These are phyloP conservation scores for Nerophis lumbriciformis DNA, from an alignment of 2,113 vertebrate genomes.

Conservation along the genomic window DNA sequence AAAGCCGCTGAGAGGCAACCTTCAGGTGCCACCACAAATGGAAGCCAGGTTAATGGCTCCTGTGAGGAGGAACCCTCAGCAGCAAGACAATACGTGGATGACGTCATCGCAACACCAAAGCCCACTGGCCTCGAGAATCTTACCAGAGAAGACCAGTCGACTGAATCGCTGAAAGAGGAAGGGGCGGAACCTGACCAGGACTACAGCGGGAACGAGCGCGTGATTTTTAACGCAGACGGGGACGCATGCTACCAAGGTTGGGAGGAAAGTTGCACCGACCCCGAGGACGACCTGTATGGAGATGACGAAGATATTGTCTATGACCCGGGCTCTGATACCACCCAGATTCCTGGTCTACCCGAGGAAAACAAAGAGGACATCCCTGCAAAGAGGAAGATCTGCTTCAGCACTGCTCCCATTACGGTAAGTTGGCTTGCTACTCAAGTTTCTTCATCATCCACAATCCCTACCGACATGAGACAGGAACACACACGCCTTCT, in stretches of 20 bases:
- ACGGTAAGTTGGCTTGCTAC: slow-evolving; percentile 75
- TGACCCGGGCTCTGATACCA: slow-evolving; percentile 84
- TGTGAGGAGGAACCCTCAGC: slow-evolving; percentile 51
- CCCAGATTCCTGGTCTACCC: slow-evolving; percentile 84
- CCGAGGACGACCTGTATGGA: slow-evolving; percentile 86
- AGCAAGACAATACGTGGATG: slow-evolving; percentile 31
- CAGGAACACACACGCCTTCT: too few species aligned
- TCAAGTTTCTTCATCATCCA: not conserved
- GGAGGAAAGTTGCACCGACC: slow-evolving; percentile 89
- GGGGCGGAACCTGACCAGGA: slow-evolving; percentile 62
- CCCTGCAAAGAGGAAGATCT: slow-evolving; percentile 85
- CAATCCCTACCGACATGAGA: too few species aligned
- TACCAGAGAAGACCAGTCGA: slow-evolving; percentile 33
- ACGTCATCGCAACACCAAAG: slow-evolving; percentile 33
- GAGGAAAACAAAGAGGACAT: slow-evolving; percentile 88
- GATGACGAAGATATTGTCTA: slow-evolving; percentile 86
- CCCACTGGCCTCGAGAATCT: slow-evolving; percentile 19
- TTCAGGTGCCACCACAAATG: slow-evolving; percentile 36
- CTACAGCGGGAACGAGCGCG: slow-evolving; percentile 67
- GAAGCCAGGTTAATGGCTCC: slow-evolving; percentile 54
- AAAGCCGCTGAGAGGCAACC: slow-evolving; percentile 15
- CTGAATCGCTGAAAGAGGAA: slow-evolving; percentile 37
- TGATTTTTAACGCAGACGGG: slow-evolving; percentile 78
- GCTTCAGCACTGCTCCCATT: slow-evolving; percentile 90
- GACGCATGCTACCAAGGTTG: slow-evolving; percentile 88